phyloP scores from a whole-genome alignment of 2,797 vertebrate genomes.

The Rallus crepitans region DNA sequence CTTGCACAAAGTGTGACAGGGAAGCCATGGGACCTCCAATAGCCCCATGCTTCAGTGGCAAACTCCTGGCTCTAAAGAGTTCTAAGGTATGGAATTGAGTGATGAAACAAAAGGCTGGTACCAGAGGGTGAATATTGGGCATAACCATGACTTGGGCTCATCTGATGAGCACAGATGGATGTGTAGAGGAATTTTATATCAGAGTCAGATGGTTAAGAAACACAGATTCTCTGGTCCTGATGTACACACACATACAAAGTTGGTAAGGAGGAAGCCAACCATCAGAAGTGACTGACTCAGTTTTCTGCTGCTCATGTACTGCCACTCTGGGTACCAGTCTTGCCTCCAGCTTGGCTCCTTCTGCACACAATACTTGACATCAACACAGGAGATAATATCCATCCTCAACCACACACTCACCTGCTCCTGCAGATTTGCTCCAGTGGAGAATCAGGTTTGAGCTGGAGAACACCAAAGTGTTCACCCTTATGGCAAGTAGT shows the following conservation, averaged over 20 bases:
- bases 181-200: neutral
- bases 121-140: neutral
- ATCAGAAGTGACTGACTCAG: neutral
- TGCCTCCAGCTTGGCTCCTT: neutral
- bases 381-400: neutral
- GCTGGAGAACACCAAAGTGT: neutral
- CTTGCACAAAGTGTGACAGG: neutral
- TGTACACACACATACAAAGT: neutral
- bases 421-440: neutral
- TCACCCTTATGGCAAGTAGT: neutral
- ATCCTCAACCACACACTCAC: neutral
- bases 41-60: neutral
- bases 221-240: neutral
- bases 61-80: neutral
- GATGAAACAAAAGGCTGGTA: neutral
- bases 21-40: neutral
- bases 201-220: neutral
- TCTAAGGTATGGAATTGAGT: accelerated
- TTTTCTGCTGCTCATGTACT: neutral
- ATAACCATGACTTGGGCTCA: neutral
- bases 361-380: neutral
- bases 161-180: neutral
- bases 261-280: neutral
- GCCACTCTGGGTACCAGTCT: neutral
- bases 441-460: neutral